Evolutionary conservation across 1,140 invertebrate species (phyloP).

Genomic region (Apocrypta bakeri): DNA sequence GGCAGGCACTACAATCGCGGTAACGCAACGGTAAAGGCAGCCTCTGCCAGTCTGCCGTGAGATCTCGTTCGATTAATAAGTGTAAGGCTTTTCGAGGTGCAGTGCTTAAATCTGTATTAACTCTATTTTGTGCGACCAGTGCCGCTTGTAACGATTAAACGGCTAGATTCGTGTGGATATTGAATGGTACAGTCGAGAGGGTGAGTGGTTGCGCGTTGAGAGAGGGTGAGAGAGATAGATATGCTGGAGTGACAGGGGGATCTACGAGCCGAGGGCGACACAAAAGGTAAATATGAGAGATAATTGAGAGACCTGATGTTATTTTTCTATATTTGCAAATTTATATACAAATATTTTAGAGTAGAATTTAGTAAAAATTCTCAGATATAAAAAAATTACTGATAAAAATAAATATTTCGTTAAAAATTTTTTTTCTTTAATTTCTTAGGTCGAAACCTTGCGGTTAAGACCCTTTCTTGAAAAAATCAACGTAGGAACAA

Average conservation of each 20-base stretch:
- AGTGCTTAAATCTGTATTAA: too few relatives aligned
- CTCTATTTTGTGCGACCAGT: not conserved
- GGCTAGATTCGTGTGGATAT: not conserved
- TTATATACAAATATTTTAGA: too few relatives aligned
- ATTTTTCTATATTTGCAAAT: not conserved
- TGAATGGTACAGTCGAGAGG: not conserved
- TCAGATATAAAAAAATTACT: too few relatives aligned
- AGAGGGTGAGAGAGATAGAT: not conserved
- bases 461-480: conserved; percentile 64
- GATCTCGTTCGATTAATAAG: conserved; percentile 66
- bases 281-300: not conserved
- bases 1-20: not conserved
- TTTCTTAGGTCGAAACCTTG: conserved; percentile 57
- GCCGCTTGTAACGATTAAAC: not conserved
- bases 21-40: conserved; percentile 17
- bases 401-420: too few relatives aligned
- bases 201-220: too few relatives aligned
- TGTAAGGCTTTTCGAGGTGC: too few relatives aligned
- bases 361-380: too few relatives aligned
- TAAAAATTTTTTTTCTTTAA: conserved; percentile 24
- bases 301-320: not conserved
- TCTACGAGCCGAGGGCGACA: not conserved
- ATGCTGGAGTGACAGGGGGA: conserved; percentile 15
- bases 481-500: conserved; percentile 67
- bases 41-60: conserved; percentile 58